Conservation (phyloP, 2,113 vertebrate species). For the Gobio gobio region DNA sequence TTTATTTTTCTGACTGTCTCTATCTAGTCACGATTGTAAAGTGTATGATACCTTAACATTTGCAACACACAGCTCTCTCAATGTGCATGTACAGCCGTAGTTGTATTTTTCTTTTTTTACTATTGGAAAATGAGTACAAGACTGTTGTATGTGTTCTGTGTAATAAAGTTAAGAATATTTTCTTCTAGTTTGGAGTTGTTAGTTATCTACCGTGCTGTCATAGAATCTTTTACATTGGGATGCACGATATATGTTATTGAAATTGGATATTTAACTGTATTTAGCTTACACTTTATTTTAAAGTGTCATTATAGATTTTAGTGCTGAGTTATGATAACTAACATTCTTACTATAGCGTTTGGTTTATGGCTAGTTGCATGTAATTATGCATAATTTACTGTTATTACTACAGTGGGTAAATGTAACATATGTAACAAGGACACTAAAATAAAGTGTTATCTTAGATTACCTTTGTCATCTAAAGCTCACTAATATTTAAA, state of each 20-base stretch:
- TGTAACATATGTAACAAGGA: no score
- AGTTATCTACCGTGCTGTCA: background rate
- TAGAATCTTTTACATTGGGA: background rate
- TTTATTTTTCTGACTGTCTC: constrained; percentile 51
- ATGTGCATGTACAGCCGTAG: constrained; percentile 89
- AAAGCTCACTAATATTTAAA: no score
- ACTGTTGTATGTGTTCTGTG: constrained; percentile 89
- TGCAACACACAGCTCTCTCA: constrained; percentile 82
- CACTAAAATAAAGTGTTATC: no score
- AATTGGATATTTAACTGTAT: background rate
- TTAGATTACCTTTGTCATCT: no score
- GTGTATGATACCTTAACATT: constrained; percentile 63
- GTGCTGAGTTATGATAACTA: no score
- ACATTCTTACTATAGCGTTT: no score
- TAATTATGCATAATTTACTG: no score
- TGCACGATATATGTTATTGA: background rate
- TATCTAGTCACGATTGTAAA: constrained; percentile 58
- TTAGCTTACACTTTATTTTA: background rate
- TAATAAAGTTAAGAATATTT: constrained; percentile 89
- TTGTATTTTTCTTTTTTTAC: constrained; percentile 80
- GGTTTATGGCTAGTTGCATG: no score
- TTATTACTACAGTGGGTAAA: no score
- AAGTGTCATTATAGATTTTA: background rate
- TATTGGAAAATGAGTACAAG: constrained; percentile 86
- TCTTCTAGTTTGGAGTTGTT: constrained; percentile 66